A percentile compares a stretch with the other conserved stretches of the same genome.
Evolutionary conservation across 2,888 invertebrate species (phyloP).

Genomic region (Mycalesis mineus): DNA sequence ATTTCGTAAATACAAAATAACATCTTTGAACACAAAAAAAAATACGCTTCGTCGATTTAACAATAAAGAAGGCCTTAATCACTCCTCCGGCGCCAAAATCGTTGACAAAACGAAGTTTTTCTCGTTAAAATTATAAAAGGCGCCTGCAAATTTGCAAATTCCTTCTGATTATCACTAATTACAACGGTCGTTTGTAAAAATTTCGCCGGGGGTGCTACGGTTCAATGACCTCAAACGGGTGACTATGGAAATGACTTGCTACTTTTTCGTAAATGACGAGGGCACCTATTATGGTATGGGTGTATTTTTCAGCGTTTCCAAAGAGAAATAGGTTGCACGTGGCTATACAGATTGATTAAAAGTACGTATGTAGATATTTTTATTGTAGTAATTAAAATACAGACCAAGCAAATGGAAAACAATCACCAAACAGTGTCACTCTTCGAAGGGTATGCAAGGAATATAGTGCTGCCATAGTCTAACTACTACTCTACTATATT

Average conservation of each 20-base stretch:
- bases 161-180: conserved; percentile 68
- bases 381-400: no score
- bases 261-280: conserved; percentile 33
- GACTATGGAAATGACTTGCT: conserved; percentile 41
- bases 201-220: conserved; percentile 47
- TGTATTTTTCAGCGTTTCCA: conserved; percentile 12
- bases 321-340: conserved; percentile 7
- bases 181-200: conserved; percentile 54
- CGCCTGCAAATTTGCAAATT: conserved; percentile 40
- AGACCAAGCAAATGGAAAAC: no score
- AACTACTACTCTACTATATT: no score
- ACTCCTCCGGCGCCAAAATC: conserved; percentile 23
- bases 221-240: conserved; percentile 59
- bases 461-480: no score
- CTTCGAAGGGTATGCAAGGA: no score
- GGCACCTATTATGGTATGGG: conserved; percentile 16
- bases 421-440: no score
- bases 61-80: conserved; percentile 22
- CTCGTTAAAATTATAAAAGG: conserved; percentile 51
- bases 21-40: no score
- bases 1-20: no score
- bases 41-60: background rate
- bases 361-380: no score
- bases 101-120: conserved; percentile 40
- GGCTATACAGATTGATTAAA: background rate